These are phyloP conservation scores for Eupelmus urozonus DNA, from an alignment of 2,888 invertebrate species.

Conservation along the genomic window DNA sequence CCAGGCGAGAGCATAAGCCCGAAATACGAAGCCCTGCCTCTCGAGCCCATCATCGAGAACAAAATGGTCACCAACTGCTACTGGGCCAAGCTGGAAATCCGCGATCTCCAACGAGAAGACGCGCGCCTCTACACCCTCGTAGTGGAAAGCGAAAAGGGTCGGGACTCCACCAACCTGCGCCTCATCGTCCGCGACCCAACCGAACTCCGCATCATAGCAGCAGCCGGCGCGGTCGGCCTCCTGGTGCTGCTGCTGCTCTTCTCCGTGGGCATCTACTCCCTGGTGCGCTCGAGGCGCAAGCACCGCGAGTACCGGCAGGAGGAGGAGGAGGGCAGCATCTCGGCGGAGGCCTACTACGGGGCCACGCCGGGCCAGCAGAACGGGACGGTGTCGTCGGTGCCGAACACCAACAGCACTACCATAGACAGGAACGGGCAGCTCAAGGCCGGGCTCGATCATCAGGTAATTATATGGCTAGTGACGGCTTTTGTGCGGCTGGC, in stretches of 20 bases:
- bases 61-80: conserved; percentile 83
- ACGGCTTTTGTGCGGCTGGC: too few species aligned
- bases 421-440: conserved; percentile 57
- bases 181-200: conserved; percentile 73
- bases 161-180: conserved; percentile 79
- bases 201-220: conserved; percentile 73
- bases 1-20: conserved; percentile 74
- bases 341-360: conserved; percentile 74
- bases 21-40: conserved; percentile 73
- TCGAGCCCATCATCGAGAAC: conserved; percentile 73
- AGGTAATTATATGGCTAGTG: conserved; percentile 41
- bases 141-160: conserved; percentile 92
- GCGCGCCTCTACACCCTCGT: conserved; percentile 91
- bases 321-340: conserved; percentile 73
- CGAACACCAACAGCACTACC: conserved; percentile 47
- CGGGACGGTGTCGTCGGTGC: background rate
- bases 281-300: conserved; percentile 63
- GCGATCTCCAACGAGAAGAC: conserved; percentile 87
- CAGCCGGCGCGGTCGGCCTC: conserved; percentile 70
- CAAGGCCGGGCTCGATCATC: conserved; percentile 52
- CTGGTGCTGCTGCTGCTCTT: conserved; percentile 70
- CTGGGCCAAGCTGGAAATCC: conserved; percentile 88
- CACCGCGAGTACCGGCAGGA: conserved; percentile 68
- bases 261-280: conserved; percentile 69
- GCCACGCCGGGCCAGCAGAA: conserved; percentile 41